Percentiles rank a stretch among this genome's conserved stretches.
Conservation (phyloP, 2,113 vertebrate genomes). For the Bufo gargarizans region DNA sequence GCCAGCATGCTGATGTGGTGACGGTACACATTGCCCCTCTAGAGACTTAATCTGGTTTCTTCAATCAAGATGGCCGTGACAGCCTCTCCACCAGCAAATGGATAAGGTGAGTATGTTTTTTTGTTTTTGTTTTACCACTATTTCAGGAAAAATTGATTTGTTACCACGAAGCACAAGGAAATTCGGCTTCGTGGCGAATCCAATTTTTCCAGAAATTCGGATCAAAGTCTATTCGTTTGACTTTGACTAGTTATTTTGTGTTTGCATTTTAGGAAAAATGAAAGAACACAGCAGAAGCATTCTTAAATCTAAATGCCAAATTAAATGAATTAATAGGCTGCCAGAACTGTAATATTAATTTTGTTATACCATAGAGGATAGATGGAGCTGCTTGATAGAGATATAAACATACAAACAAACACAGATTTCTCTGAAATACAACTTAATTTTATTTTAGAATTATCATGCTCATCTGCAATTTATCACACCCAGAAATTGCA, state of each 20-base stretch:
- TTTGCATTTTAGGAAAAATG: slow-evolving; percentile 35
- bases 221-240: no score
- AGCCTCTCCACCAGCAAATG: no score
- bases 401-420: slow-evolving; percentile 40
- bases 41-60: no score
- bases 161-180: no score
- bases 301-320: slow-evolving; percentile 59
- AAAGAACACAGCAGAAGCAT: slow-evolving; percentile 14
- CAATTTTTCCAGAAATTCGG: no score
- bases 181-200: no score
- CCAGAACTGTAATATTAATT: slow-evolving; percentile 48
- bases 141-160: no score
- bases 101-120: no score
- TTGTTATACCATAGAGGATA: slow-evolving; percentile 51
- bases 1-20: no score
- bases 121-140: no score
- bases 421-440: slow-evolving; percentile 60
- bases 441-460: slow-evolving; percentile 59
- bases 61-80: no score
- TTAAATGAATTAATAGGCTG: slow-evolving; percentile 57
- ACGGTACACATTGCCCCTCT: no score
- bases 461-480: slow-evolving; percentile 60
- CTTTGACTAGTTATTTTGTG: slow-evolving; percentile 37
- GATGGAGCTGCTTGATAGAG: slow-evolving; percentile 44
- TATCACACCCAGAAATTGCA: slow-evolving; percentile 61